Percentiles rank a stretch among this genome's conserved stretches.
These are phyloP conservation scores for Junonia oenone DNA, from an alignment of 2,888 invertebrate genomes.

Conservation along the genomic window DNA sequence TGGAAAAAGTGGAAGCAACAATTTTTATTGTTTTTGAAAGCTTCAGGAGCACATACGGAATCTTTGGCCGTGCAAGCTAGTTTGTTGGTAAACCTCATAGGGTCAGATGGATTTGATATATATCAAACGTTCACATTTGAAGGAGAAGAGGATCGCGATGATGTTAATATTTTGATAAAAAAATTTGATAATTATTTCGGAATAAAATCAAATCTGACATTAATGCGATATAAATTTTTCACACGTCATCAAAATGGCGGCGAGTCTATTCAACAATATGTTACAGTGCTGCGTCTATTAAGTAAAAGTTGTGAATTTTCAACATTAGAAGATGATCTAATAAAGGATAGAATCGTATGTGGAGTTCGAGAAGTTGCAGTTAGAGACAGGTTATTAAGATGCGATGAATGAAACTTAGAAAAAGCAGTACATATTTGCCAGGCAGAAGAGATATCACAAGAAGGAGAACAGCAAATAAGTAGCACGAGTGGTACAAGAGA, in stretches of 20 bases:
- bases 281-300: conserved; percentile 11
- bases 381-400: conserved; percentile 21
- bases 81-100: conserved; percentile 29
- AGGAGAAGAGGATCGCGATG: conserved; percentile 15
- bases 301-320: conserved; percentile 20
- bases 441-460: conserved; percentile 11
- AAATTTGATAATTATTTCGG: conserved; percentile 23
- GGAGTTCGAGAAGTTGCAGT: conserved; percentile 16
- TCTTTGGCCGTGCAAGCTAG: conserved; percentile 25
- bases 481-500: background rate
- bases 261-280: conserved; percentile 18
- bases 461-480: background rate
- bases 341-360: conserved; percentile 22
- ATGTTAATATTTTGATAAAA: conserved; percentile 14
- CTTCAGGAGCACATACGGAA: background rate
- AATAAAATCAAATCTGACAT: conserved; percentile 15
- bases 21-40: background rate
- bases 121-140: conserved; percentile 22
- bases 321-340: conserved; percentile 10
- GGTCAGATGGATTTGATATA: conserved; percentile 25
- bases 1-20: background rate
- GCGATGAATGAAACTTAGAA: conserved; percentile 18
- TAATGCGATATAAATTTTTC: conserved; percentile 23
- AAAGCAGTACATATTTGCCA: conserved; percentile 26
- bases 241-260: conserved; percentile 17